phyloP scores from a whole-genome alignment of 2,113 vertebrate genomes.

The Sapayoa aenigma region DNA sequence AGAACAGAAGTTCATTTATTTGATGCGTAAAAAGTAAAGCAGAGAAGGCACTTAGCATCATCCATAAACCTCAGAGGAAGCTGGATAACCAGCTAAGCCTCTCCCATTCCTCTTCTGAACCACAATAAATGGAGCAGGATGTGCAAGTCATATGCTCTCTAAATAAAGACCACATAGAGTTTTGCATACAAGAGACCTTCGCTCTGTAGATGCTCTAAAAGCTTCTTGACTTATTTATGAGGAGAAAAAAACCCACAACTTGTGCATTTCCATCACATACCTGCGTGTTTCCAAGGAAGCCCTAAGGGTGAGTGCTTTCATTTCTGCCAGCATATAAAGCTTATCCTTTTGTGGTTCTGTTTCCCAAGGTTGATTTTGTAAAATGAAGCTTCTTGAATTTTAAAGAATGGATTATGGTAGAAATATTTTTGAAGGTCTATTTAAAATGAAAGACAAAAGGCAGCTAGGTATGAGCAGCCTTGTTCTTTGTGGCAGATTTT shows the following conservation, averaged over 20 bases:
- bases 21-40: not conserved
- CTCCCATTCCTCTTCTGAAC: not conserved
- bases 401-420: not conserved
- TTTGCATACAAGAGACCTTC: not conserved
- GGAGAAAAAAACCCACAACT: not conserved
- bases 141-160: not conserved
- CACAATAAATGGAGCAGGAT: not conserved
- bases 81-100: not conserved
- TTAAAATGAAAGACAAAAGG: not conserved
- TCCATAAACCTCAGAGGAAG: not conserved
- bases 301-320: not conserved
- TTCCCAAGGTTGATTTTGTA: not conserved
- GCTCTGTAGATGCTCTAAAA: not conserved
- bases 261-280: slow-evolving; percentile 2
- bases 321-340: not conserved
- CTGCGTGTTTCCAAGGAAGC: not conserved
- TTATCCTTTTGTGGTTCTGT: not conserved
- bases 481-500: not conserved
- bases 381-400: not conserved
- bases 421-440: not conserved
- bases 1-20: not conserved
- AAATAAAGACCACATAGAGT: not conserved
- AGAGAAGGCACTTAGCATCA: not conserved
- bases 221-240: slow-evolving; percentile 6
- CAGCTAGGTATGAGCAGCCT: not conserved